Evolutionary conservation across 2,797 vertebrate species (phyloP), one percentile per base, ranked within the genome.

Genomic region (Sternarchorhynchus goeldii): DNA sequence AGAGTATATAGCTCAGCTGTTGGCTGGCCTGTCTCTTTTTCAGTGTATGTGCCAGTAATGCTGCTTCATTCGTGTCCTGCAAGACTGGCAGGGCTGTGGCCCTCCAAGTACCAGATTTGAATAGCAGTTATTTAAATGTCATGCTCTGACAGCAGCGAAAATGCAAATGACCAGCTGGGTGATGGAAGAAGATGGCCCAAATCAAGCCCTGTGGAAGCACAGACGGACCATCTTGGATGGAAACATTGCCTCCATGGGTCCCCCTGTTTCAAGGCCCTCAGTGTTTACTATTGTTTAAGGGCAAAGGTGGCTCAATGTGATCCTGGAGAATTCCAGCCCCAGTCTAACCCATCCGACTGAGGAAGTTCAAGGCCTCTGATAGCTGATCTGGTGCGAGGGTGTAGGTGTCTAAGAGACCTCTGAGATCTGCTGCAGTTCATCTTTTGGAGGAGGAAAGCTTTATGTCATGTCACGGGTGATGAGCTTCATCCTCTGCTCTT

Each of bases 71-170:
- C 77, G 20, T 62, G 39, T 77, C 45, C 55, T 21, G 58, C 20
- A 3, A 25, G 62, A 57, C 17, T 71, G 65, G 20, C 70, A 77
- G 72, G 53, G 66, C 70, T 45, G 57, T 29, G 25, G 39, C 6
- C 20, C 32, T 34, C 31, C 12, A 63, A 56, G 16, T 53, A 67
- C 50, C 69, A 34, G 18, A 75, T 84, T 68, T 69, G 50, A 81
- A 87, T 75, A 81, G 78, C 74, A 65, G 76, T 87, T 82, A 84
- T 88, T 86, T 83, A 91, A 91, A 92, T 87, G 73, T 66, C 4
- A 6, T 50, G 71, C 79, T 79, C 63, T 79, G 72, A 76, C 29
- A 55, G 85, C 41, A 12, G 56, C 78, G 76, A 78, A 80, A 78
- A 87, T 86, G 88, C 86, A 88, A 89, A 91, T 87, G 76, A 86